These are phyloP conservation scores for Andricus curvator DNA, from an alignment of 2,888 invertebrate species.

Conservation along the genomic window DNA sequence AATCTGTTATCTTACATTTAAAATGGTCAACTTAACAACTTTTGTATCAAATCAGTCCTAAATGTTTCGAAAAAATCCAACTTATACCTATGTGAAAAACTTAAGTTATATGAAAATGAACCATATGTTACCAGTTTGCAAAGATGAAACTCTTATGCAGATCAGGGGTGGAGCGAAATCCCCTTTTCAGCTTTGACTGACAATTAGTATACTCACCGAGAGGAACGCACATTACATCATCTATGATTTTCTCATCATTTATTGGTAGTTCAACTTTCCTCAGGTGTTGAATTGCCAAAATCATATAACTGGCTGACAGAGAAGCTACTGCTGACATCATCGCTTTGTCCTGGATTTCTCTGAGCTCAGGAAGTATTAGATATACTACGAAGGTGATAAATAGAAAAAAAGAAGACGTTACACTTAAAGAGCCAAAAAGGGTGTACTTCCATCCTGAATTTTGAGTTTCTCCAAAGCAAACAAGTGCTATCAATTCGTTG, in stretches of 20 bases:
- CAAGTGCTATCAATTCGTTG: constrained; percentile 65
- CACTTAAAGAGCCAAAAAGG: constrained; percentile 64
- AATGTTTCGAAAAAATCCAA: too few relatives aligned
- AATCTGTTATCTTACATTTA: too few relatives aligned
- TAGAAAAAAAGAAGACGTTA: constrained; percentile 82
- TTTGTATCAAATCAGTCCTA: too few relatives aligned
- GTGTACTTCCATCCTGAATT: constrained; percentile 57
- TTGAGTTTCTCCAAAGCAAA: constrained; percentile 68
- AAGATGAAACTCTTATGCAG: too few relatives aligned
- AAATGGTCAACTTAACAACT: too few relatives aligned
- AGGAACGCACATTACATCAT: constrained; percentile 8
- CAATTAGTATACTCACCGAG: neutral
- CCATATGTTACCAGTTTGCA: too few relatives aligned
- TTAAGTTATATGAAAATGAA: too few relatives aligned
- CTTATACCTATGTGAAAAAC: too few relatives aligned
- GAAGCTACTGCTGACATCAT: constrained; percentile 83
- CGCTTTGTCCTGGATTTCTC: constrained; percentile 84
- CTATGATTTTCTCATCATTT: neutral
- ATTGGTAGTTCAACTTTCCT: neutral
- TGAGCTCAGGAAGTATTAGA: constrained; percentile 81
- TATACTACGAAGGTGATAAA: constrained; percentile 82
- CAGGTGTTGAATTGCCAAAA: constrained; percentile 81
- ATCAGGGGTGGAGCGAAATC: too few relatives aligned
- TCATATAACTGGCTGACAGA: constrained; percentile 81
- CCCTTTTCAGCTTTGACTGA: neutral